Conservation (phyloP, 2,797 vertebrate genomes). For the Artibeus jamaicensis region DNA sequence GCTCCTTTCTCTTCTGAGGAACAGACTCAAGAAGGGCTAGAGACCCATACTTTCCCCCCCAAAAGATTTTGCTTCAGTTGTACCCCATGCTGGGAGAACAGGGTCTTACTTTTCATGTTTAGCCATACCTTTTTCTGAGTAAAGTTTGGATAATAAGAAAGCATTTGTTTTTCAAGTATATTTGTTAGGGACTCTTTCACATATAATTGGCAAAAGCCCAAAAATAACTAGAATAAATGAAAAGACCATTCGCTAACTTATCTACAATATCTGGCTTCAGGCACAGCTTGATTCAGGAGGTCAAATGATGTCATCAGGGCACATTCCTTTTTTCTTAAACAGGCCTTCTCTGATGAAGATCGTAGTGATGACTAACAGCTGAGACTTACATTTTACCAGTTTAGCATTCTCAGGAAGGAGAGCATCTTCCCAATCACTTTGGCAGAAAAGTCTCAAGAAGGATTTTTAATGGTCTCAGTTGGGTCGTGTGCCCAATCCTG, state of each 20-base stretch:
- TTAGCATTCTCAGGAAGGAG: not conserved
- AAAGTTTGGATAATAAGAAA: not conserved
- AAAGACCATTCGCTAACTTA: not conserved
- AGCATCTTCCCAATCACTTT: not conserved
- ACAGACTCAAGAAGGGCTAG: not conserved
- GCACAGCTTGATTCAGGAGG: slow-evolving; percentile 3
- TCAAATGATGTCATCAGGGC: not conserved
- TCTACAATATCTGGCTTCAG: not conserved
- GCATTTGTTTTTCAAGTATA: not conserved
- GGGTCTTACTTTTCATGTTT: not conserved
- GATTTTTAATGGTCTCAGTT: not conserved
- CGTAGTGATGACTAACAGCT: not conserved
- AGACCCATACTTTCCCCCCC: not conserved
- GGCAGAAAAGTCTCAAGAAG: not conserved
- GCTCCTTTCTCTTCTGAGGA: not conserved
- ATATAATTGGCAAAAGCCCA: not conserved
- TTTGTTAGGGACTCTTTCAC: not conserved
- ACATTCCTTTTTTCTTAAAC: not conserved
- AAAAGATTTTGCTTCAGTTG: not conserved
- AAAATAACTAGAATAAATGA: not conserved
- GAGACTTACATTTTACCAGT: not conserved
- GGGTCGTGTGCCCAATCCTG: not conserved
- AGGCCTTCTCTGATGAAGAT: not conserved
- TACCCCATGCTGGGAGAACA: not conserved
- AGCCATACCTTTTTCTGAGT: not conserved